Percentiles rank a stretch among this genome's conserved stretches.
phyloP scores from a whole-genome alignment of 2,113 vertebrate species.

The Serranochromis macrocephalus region DNA sequence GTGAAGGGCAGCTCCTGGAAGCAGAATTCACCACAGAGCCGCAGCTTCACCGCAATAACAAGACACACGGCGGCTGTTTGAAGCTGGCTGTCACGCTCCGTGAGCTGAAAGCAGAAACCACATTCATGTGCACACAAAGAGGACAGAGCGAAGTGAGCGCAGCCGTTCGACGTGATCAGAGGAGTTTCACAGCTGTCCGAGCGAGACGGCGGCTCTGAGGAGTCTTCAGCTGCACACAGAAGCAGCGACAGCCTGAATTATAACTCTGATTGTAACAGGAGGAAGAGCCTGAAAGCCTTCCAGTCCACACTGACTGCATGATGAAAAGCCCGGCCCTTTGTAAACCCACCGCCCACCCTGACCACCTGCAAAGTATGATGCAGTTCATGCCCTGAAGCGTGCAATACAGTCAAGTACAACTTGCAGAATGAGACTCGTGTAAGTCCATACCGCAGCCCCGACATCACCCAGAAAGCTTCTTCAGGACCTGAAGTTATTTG shows the following conservation, averaged over 20 bases:
- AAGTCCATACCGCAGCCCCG: background rate
- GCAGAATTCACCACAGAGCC: background rate
- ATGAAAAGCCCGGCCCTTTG: background rate
- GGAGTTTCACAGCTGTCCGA: background rate
- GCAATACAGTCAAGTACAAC: background rate
- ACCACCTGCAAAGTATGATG: background rate
- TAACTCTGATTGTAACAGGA: background rate
- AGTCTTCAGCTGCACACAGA: background rate
- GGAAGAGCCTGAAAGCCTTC: background rate
- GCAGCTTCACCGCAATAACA: background rate
- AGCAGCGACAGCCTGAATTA: background rate
- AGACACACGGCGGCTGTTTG: background rate
- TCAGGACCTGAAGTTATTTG: background rate
- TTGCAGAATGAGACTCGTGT: background rate
- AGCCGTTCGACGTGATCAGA: background rate
- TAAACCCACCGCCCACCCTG: background rate
- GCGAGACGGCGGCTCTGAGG: background rate
- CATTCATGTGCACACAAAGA: background rate
- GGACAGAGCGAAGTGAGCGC: background rate
- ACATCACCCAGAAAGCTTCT: background rate
- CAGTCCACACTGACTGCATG: background rate
- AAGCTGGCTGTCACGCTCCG: background rate
- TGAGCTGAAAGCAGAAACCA: background rate
- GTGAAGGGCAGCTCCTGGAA: background rate
- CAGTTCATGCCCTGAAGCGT: background rate